Evolutionary conservation across 2,888 invertebrate species (phyloP).

Genomic region (Drosophila robusta): DNA sequence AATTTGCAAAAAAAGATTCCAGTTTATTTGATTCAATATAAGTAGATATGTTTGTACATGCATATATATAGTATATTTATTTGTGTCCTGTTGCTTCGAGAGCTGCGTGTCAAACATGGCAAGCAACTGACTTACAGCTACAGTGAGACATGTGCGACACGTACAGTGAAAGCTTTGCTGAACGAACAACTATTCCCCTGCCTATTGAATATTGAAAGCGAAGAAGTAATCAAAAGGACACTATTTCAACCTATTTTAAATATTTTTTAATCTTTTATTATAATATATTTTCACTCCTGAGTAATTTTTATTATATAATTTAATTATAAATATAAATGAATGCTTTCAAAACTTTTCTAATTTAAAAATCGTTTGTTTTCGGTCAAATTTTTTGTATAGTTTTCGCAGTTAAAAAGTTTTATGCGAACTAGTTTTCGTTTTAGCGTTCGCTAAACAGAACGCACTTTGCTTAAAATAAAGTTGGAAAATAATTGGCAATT

Average conservation of each 20-base stretch:
- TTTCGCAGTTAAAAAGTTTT: neutral
- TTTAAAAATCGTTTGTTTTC: no score
- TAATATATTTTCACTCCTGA: neutral
- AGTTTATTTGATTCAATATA: constrained; percentile 22
- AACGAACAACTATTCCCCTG: neutral
- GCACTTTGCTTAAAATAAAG: neutral
- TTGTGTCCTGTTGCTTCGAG: constrained; percentile 5
- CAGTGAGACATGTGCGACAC: constrained; percentile 18
- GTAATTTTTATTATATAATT: neutral
- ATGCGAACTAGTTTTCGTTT: no score
- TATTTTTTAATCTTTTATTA: no score
- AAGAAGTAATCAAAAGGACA: no score
- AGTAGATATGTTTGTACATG: neutral
- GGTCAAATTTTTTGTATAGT: neutral
- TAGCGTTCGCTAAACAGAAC: neutral
- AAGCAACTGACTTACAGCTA: constrained; percentile 11
- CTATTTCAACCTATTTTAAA: no score
- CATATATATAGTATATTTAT: neutral
- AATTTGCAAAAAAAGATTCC: constrained; percentile 26
- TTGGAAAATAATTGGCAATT: neutral
- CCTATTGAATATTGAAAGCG: no score
- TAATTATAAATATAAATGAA: no score
- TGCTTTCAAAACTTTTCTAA: no score
- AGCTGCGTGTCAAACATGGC: constrained; percentile 30
- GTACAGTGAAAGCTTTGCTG: neutral